A percentile compares a stretch with the other conserved stretches of the same genome.
These are phyloP conservation scores for Drosophila subquinaria DNA, from an alignment of 2,888 invertebrate species.

Conservation along the genomic window DNA sequence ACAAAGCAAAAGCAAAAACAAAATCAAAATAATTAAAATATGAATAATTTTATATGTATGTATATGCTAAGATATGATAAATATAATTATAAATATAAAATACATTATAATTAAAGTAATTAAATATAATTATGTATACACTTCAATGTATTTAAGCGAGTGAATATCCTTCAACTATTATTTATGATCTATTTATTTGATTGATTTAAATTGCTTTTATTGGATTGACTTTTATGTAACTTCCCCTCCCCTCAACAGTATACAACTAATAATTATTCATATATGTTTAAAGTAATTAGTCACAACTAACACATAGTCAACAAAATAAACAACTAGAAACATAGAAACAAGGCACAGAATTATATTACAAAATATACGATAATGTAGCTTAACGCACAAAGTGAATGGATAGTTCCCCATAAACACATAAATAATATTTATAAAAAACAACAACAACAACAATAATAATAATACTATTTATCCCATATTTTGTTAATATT, in stretches of 20 bases:
- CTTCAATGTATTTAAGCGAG: slow-evolving; percentile 33
- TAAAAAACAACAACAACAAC: not conserved
- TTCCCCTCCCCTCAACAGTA: not conserved
- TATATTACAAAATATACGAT: slow-evolving; percentile 34
- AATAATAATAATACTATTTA: not conserved
- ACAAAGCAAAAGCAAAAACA: slow-evolving; percentile 48
- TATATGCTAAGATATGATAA: slow-evolving; percentile 44
- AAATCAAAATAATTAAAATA: slow-evolving; percentile 28
- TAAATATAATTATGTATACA: slow-evolving; percentile 41
- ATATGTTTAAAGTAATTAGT: slow-evolving; percentile 34
- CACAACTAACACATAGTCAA: slow-evolving; percentile 50
- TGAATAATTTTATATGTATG: slow-evolving; percentile 46
- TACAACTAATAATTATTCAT: slow-evolving; percentile 23
- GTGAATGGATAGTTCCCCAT: slow-evolving; percentile 23
- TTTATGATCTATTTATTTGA: slow-evolving; percentile 51
- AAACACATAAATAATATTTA: slow-evolving; percentile 13
- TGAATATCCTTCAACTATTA: slow-evolving; percentile 39
- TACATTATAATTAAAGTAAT: slow-evolving; percentile 22
- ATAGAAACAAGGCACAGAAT: slow-evolving; percentile 56
- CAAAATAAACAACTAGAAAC: slow-evolving; percentile 41
- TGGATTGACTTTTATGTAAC: slow-evolving; percentile 9
- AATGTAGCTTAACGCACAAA: slow-evolving; percentile 57
- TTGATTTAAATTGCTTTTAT: slow-evolving; percentile 9
- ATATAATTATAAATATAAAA: slow-evolving; percentile 35
- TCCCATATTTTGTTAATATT: slow-evolving; percentile 27